Evolutionary conservation across 2,113 vertebrate species (phyloP).

Genomic region (Prunella himalayana): DNA sequence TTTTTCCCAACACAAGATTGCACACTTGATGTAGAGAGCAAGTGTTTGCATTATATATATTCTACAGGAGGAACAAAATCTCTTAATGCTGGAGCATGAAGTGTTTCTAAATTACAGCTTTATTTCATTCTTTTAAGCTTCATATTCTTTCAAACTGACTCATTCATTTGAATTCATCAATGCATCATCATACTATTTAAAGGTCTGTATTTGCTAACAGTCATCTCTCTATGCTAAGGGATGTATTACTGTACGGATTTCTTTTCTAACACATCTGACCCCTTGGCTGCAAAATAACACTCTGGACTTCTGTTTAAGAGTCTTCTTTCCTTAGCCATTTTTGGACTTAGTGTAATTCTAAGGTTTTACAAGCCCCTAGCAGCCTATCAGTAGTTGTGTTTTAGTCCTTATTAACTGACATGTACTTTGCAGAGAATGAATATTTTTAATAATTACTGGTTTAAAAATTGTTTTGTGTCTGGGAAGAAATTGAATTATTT

Average conservation of each 20-base stretch:
- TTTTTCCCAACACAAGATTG: not conserved
- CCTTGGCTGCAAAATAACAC: not conserved
- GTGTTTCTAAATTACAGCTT: not conserved
- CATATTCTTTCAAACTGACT: not conserved
- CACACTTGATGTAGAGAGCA: not conserved
- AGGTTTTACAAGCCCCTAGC: not conserved
- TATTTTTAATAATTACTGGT: not conserved
- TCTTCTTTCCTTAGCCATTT: not conserved
- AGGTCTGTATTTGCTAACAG: not conserved
- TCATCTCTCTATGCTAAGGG: not conserved
- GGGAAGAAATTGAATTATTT: not conserved
- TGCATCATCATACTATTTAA: not conserved
- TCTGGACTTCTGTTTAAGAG: not conserved
- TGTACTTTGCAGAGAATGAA: not conserved
- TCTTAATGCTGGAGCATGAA: not conserved
- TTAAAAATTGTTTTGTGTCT: not conserved
- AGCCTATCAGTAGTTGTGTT: not conserved
- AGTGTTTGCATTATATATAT: not conserved
- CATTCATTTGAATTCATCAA: not conserved
- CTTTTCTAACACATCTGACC: not conserved
- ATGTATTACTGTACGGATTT: not conserved
- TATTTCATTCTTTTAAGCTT: not conserved
- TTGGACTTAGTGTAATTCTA: not conserved
- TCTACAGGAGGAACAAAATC: not conserved
- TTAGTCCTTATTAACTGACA: not conserved